Evolutionary conservation across 2,888 invertebrate species (phyloP), one percentile per base, ranked within the genome.

Genomic region (Drosophila siamana): DNA sequence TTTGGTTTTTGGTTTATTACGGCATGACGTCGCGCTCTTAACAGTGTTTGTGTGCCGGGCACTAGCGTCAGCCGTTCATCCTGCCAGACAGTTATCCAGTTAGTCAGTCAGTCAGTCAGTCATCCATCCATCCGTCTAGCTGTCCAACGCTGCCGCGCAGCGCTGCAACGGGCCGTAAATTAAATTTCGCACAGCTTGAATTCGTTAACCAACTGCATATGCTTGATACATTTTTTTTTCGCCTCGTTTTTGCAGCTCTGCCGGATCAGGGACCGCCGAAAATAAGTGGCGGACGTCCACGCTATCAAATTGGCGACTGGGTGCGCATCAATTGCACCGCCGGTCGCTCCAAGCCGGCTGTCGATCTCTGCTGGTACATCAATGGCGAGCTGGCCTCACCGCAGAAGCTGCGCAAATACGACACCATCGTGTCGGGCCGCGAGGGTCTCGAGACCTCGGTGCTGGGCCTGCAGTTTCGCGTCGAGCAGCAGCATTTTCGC

Each of bases 381-480:
- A 95, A 95, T 89, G 94, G 94, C 11, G 93, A 94, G 71, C 93
- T 92, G 72, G 94, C 90, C 0, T 91, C 91, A 15, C 90, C 91
- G 8, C 84, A 90, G 13, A 90, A 91, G 64, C 69, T 93, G 36
- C 90, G 92, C 33, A 93, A 94, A 28, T 94, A 94, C 19, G 93
- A 93, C 44, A 93, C 92, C 24, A 92, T 93, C 28, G 90, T 93
- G 36, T 93, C 93, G 16, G 94, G 94, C 11, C 92, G 94, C 1
- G 94, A 94, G 77, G 94, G 95, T 13, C 92, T 96, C 61, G 95
- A 95, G 91, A 95, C 95, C 11, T 94, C 95, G 1, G 93, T 94
- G 50, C 91, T 95, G 63, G 95, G 95, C 26, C 92, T 96, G 69
- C 94, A 95, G 89, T 96, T 96, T 91, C 93, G 93, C 72, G 95